A percentile compares a stretch with the other conserved stretches of the same genome.
Conservation (phyloP, 2,888 invertebrate species). For the Baronia brevicornis region DNA sequence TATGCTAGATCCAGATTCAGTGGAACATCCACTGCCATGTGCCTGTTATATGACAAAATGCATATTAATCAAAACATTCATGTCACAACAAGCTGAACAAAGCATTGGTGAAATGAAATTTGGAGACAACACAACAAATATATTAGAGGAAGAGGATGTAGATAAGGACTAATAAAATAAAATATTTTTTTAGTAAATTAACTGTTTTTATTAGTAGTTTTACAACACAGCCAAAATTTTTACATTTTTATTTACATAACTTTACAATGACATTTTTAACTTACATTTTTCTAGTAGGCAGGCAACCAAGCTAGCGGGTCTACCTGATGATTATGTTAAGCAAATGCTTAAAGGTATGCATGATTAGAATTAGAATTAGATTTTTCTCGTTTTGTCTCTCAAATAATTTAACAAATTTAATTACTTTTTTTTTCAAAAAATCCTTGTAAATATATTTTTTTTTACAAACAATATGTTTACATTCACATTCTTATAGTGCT, state of each 20-base stretch:
- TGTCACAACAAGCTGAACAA: constrained; percentile 62
- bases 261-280: too few relatives aligned
- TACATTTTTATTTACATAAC: constrained; percentile 1
- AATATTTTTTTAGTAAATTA: neutral
- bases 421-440: too few relatives aligned
- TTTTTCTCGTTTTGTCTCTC: too few relatives aligned
- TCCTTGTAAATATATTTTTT: too few relatives aligned
- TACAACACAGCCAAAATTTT: constrained; percentile 4
- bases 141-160: constrained; percentile 37
- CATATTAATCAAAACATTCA: constrained; percentile 79
- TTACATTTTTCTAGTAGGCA: too few relatives aligned
- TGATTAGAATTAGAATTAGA: too few relatives aligned
- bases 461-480: too few relatives aligned
- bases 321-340: too few relatives aligned
- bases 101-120: constrained; percentile 17
- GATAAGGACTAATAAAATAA: constrained; percentile 27
- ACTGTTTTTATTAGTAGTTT: too few relatives aligned
- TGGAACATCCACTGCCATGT: constrained; percentile 87
- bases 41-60: constrained; percentile 86
- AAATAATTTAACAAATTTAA: neutral
- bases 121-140: constrained; percentile 11
- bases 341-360: too few relatives aligned
- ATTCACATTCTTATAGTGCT: too few relatives aligned
- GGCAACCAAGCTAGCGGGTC: too few relatives aligned
- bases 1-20: constrained; percentile 79